Evolutionary conservation across 2,888 invertebrate species (phyloP), one percentile per base, ranked within the genome.

Genomic region (Dynastes grantii): DNA sequence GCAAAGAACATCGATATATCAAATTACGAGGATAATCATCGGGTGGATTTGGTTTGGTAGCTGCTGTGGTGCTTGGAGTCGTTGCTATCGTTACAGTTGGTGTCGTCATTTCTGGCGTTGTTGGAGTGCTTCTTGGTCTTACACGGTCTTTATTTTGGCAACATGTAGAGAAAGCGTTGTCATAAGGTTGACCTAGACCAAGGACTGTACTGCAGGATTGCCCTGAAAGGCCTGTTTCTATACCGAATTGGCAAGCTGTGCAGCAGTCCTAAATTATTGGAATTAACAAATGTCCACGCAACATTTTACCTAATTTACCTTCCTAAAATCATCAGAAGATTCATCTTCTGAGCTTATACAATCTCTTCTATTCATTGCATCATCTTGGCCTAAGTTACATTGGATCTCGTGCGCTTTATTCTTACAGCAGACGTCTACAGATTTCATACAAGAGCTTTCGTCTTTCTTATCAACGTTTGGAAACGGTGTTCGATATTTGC

Each of bases 371-470:
- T 87, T 85, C 76, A 89, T 88, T 1, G 92, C 92, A 75, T 90
- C 90, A 45, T 87, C 85, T 82, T 90, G 90, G 2, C 92, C 92
- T 75, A 87, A 85, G 27, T 88, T 86, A 83, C 92, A 92, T 81
- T 90, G 89, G 65, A 86, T 84, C 81, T 90, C 89, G 81, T 90
- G 91, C 81, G 83, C 85, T 81, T 90, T 90, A 16, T 89, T 89
- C 37, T 91, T 90, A 85, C 94, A 94, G 84, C 94, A 94, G 49
- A 93, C 91, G 77, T 91, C 91, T 32, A 92, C 90, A 0, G 92
- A 90, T n/a, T 92, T 91, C 58, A 92, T 85, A 82, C 94, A 94
- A 1, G 91, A 85, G 2, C 90, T 90, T 83, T 93, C 92, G 85
- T 93, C 92, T 55, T 91, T 89, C 5, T 89, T 87, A 0, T 91